phyloP scores from a whole-genome alignment of 1,140 invertebrate genomes.

The Ips typographus region DNA sequence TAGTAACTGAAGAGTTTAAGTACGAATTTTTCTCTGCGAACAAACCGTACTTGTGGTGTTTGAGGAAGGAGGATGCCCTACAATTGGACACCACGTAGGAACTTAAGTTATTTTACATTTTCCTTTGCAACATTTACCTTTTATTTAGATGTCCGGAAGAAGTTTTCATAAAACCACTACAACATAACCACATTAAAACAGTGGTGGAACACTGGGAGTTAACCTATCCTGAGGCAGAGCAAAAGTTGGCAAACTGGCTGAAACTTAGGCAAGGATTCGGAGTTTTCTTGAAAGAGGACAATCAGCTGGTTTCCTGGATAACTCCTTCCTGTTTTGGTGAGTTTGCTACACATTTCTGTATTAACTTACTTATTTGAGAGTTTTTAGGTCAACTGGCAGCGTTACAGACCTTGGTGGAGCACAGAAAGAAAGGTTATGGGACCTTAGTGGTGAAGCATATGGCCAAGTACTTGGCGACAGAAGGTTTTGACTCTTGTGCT shows the following conservation, averaged over 20 bases:
- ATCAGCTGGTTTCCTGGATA: conserved; percentile 17
- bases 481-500: conserved; percentile 16
- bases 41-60: neutral
- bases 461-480: conserved; percentile 4
- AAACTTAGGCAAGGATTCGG: conserved; percentile 10
- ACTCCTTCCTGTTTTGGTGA: conserved; percentile 11
- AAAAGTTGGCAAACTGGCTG: conserved; percentile 4
- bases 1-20: neutral
- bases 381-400: conserved; percentile 17
- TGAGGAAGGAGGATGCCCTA: conserved; percentile 4
- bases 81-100: neutral
- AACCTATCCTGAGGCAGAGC: conserved; percentile 8
- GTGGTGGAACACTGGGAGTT: neutral
- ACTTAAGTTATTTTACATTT: neutral
- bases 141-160: neutral
- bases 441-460: neutral
- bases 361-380: neutral
- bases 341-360: neutral
- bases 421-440: conserved; percentile 13
- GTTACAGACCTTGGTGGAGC: conserved; percentile 7
- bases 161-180: conserved; percentile 8
- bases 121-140: neutral
- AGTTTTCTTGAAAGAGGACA: conserved; percentile 2
- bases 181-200: neutral
- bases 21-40: neutral